phyloP scores from a whole-genome alignment of 2,797 vertebrate genomes.

The Cossypha polioptera region DNA sequence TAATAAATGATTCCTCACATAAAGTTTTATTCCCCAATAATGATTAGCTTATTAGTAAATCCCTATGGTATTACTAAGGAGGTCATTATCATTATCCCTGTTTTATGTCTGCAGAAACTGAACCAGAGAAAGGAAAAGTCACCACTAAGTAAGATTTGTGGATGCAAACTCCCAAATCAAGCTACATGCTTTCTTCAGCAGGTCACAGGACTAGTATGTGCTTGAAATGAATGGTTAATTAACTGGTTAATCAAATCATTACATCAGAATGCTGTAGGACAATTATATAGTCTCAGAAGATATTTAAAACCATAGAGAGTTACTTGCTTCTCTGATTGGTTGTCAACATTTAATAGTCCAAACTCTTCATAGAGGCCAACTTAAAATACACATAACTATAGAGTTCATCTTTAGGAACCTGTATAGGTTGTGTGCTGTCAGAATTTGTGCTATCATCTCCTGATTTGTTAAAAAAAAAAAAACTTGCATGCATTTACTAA shows the following conservation, averaged over 20 bases:
- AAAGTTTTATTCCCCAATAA: conserved; percentile 55
- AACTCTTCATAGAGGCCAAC: background rate
- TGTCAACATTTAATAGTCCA: background rate
- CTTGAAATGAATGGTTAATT: background rate
- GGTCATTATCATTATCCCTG: conserved; percentile 53
- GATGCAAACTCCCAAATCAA: background rate
- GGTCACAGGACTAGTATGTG: background rate
- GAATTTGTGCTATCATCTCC: background rate
- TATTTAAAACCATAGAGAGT: background rate
- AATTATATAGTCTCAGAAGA: background rate
- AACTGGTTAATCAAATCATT: background rate
- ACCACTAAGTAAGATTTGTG: conserved; percentile 1
- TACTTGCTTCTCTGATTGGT: background rate
- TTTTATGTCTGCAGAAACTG: conserved; percentile 32
- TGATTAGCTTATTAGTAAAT: conserved; percentile 65
- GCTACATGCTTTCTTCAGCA: background rate
- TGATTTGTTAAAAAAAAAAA: background rate
- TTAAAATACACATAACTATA: background rate
- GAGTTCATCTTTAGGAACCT: background rate
- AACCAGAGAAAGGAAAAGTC: conserved; percentile 23
- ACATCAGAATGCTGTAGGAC: background rate
- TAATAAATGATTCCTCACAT: conserved; percentile 52
- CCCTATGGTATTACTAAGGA: conserved; percentile 35
- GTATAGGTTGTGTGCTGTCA: background rate
- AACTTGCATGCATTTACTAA: background rate